Conservation (phyloP, 2,797 vertebrate species). For the Scolopax rusticola region DNA sequence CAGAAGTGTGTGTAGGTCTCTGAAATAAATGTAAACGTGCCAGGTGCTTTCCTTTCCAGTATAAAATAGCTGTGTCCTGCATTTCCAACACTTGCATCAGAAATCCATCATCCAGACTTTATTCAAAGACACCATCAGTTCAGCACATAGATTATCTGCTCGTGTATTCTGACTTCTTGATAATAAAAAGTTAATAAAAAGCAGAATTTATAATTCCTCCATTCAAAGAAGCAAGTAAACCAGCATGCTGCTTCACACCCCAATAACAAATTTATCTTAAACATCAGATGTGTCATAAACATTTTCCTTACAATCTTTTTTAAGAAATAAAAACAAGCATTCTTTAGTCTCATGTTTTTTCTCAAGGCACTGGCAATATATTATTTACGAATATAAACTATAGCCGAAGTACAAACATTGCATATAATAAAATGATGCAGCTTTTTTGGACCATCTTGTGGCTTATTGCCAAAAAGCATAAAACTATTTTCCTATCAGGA, state of each 20-base stretch:
- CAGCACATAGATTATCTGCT: not conserved
- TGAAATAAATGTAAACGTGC: not conserved
- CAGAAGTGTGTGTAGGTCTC: not conserved
- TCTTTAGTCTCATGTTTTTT: conserved; percentile 19
- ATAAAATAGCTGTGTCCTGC: not conserved
- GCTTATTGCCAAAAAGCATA: conserved; percentile 23
- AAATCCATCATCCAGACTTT: not conserved
- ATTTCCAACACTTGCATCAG: not conserved
- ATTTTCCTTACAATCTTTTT: not conserved
- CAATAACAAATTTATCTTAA: conserved; percentile 5
- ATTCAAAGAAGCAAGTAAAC: not conserved
- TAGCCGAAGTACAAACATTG: not conserved
- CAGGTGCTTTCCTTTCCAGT: not conserved
- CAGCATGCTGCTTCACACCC: not conserved
- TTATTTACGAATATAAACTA: conserved; percentile 17
- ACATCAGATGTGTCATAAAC: not conserved
- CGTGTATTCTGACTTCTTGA: not conserved
- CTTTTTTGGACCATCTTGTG: conserved; percentile 13
- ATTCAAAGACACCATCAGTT: not conserved
- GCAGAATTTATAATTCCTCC: not conserved
- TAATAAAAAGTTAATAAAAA: not conserved
- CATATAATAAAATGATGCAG: not conserved
- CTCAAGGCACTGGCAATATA: not conserved
- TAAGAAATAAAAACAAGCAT: conserved; percentile 6
- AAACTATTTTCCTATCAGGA: conserved; percentile 25